Conservation (phyloP, 2,113 vertebrate species). For the Ctenodactylus gundi region DNA sequence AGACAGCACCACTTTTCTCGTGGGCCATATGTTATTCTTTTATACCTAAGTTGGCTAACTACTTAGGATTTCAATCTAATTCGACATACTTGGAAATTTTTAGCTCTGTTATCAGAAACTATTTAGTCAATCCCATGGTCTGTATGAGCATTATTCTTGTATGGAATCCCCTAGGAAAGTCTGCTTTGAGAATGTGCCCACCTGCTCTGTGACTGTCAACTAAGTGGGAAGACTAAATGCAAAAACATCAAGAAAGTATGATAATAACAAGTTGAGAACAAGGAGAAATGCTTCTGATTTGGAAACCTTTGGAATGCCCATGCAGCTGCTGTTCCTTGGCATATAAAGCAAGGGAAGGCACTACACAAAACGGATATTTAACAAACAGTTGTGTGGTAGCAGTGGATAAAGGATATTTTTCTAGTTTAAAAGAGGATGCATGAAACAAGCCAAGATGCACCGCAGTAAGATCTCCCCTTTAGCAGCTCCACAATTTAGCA, state of each 20-base stretch:
- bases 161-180: background rate
- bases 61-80: slow-evolving; percentile 57
- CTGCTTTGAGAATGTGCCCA: slow-evolving; percentile 38
- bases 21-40: slow-evolving; percentile 4
- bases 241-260: slow-evolving; percentile 31
- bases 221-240: slow-evolving; percentile 51
- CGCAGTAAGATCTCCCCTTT: too few species aligned
- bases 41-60: slow-evolving; percentile 40
- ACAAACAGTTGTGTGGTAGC: background rate
- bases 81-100: slow-evolving; percentile 46
- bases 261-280: slow-evolving; percentile 42
- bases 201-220: slow-evolving; percentile 52
- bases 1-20: background rate
- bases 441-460: too few species aligned
- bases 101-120: slow-evolving; percentile 50
- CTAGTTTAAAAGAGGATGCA: background rate
- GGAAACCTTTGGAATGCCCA: slow-evolving; percentile 5
- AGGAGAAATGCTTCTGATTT: background rate
- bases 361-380: background rate
- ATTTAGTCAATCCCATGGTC: slow-evolving; percentile 20
- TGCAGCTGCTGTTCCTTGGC: background rate
- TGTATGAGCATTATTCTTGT: slow-evolving; percentile 28
- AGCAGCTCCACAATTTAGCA: too few species aligned
- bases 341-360: background rate
- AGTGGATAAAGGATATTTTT: background rate